phyloP scores from a whole-genome alignment of 2,888 invertebrate species.

The Gisinianus flammeolus region DNA sequence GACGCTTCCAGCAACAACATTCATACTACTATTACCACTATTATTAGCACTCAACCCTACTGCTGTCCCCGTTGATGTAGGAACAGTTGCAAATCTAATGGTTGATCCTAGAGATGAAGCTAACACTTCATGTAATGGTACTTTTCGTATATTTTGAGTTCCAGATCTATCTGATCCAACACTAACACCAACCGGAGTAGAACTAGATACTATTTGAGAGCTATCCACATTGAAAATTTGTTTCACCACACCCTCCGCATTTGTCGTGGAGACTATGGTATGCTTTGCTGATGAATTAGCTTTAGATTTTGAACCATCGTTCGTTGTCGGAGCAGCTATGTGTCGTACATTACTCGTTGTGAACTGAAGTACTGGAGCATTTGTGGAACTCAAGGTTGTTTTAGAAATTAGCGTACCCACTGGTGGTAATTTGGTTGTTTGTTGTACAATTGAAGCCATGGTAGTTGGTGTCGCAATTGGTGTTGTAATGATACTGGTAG shows the following conservation, averaged over 20 bases:
- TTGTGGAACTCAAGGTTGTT: slow-evolving; percentile 8
- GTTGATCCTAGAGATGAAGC: slow-evolving; percentile 30
- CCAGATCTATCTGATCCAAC: neutral
- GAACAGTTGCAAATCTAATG: slow-evolving; percentile 42
- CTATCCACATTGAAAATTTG: slow-evolving; percentile 25
- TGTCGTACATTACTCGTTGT: slow-evolving; percentile 8
- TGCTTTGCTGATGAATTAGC: neutral
- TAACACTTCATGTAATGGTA: slow-evolving; percentile 33
- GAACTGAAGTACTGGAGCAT: slow-evolving; percentile 11
- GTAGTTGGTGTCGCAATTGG: slow-evolving; percentile 6
- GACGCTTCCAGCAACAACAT: neutral
- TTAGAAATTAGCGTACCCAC: slow-evolving; percentile 34
- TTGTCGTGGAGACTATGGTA: slow-evolving; percentile 8
- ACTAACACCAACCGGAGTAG: slow-evolving; percentile 2
- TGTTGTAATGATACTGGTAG: neutral
- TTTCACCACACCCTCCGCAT: slow-evolving; percentile 8
- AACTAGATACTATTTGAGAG: slow-evolving; percentile 6
- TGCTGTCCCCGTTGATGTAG: slow-evolving; percentile 20
- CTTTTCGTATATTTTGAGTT: slow-evolving; percentile 1
- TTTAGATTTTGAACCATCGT: neutral
- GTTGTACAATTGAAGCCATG: neutral
- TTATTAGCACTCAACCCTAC: neutral
- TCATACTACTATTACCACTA: neutral
- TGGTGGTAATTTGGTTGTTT: slow-evolving; percentile 35
- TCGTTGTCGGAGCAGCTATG: neutral